Base-by-base conservation (phyloP, 2,888 invertebrate genomes). In the Cataglyphis albicans region DNA sequence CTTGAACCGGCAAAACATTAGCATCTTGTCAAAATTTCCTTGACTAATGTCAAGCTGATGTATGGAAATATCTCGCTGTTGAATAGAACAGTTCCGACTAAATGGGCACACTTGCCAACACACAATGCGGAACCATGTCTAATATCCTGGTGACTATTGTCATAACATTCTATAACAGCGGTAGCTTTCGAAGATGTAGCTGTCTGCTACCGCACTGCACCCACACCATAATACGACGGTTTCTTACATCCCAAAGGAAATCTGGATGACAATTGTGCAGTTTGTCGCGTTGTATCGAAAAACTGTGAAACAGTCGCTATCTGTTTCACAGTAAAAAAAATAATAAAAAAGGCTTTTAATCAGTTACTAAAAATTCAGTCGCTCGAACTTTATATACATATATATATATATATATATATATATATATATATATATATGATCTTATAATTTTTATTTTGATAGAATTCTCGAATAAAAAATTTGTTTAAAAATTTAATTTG, bases 71-170 rank as follows among this genome's bases (percentile, higher is more conserved):
- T 74, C 63, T 72, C 52, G 35, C n/a, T 41, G 29, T 59, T 76
- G 75, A 86, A 82, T 65, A 35, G 12, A 63, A 78, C 55, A 35
- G 61, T 21, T 35, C 5, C 64, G 64, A 21, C 75, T 65, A 64
- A 85, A 84, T 68, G 83, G 83, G 73, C 63, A 61, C 72, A 82
- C 80, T 86, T 82, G 59, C 35, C 67, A 29, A 68, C 52, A 81
- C 82, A 81, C n/a, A n/a, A 80, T 76, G 38, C 65, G 52, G 21
- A 52, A n/a, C 29, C 55, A 44, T 57, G 82, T 52, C 6, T 67
- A 78, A 76, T 78, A 68, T 84, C 75, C 48, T 76, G 44, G 32
- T 41, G 5, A 65, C 59, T 70, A 85, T 85, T 85, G 81, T 41
- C 76, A 80, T 29, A 38, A 68, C 57, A 83, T 72, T 65, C 78